Evolutionary conservation across 2,888 invertebrate genomes (phyloP).

Genomic region (Acronicta aceris): DNA sequence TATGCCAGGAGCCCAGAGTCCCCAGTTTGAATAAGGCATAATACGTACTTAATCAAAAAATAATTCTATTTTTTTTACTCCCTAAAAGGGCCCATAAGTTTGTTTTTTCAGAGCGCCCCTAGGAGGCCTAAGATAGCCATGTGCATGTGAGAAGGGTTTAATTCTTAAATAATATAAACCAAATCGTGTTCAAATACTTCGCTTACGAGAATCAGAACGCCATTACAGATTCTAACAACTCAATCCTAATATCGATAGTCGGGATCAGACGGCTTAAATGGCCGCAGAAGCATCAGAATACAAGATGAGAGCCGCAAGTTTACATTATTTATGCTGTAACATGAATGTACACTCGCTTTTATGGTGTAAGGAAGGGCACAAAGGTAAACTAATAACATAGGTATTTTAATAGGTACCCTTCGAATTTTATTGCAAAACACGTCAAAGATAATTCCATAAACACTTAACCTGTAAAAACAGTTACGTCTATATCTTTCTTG

Average conservation of each 20-base stretch:
- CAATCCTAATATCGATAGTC: slow-evolving; percentile 43
- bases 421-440: background rate
- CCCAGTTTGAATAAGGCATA: too few relatives aligned
- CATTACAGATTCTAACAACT: slow-evolving; percentile 32
- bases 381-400: background rate
- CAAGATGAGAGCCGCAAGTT: slow-evolving; percentile 40
- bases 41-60: too few relatives aligned
- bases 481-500: too few relatives aligned
- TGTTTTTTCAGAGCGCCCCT: too few relatives aligned
- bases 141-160: too few relatives aligned
- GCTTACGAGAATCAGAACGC: slow-evolving; percentile 21
- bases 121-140: too few relatives aligned
- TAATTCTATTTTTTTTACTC: too few relatives aligned
- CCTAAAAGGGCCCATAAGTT: too few relatives aligned
- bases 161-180: background rate
- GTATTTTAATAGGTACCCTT: slow-evolving; percentile 1
- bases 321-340: slow-evolving; percentile 15
- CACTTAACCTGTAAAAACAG: background rate
- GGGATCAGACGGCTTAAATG: slow-evolving; percentile 43
- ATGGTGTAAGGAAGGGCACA: background rate
- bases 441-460: background rate
- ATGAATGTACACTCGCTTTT: slow-evolving; percentile 4
- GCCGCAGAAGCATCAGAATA: slow-evolving; percentile 42
- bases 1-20: too few relatives aligned
- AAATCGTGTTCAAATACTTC: slow-evolving; percentile 30